Evolutionary conservation across 2,113 vertebrate genomes (phyloP), one percentile per base, ranked within the genome.

Genomic region (Pteronura brasiliensis): DNA sequence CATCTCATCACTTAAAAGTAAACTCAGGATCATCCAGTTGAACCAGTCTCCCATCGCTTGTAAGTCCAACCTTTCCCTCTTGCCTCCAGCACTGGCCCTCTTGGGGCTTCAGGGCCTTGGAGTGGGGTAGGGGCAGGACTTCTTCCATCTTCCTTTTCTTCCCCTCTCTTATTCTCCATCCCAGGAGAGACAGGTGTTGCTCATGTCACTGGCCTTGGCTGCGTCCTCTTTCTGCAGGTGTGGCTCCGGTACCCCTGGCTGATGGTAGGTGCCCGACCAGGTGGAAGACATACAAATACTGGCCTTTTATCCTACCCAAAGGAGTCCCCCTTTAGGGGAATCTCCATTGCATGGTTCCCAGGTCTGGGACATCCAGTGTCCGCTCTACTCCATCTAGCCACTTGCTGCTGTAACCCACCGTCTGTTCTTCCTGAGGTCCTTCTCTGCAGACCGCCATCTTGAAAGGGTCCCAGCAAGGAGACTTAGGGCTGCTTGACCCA

Each of bases 1-100:
- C 74, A 79, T 82, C 39, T 34, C 36, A 23, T 86, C 55, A 71
- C 63, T 34, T 89, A 71, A 80, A 96, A 57, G 31, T 42, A 76
- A 81, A 82, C 25, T 74, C 20, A 15, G 29, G 59, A 5, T 59
- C 8, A 10, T 49, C 57, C 18, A 17, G 27, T 57, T 79, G 49
- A 65, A 3, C 25, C 18, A 63, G 18, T 20, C 23, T 59, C 4
- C 0, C 20, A 25, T 27, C 5, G 31, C 86, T 94, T 14, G 27
- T 29, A 65, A 69, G 36, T 47, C n/a, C 93, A 10, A 14, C 63
- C 27, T 67, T 49, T 59, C n/a, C 20, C 17, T 0, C 47, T 63
- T 72, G 21, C 14, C 36, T 65, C 4, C 13, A 63, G 14, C 31
- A 25, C 34, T 21, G 55, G 10, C 29, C 72, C 39, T 65, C 21